Evolutionary conservation across 1,140 invertebrate species (phyloP).

Genomic region (Drosophila baimaii): DNA sequence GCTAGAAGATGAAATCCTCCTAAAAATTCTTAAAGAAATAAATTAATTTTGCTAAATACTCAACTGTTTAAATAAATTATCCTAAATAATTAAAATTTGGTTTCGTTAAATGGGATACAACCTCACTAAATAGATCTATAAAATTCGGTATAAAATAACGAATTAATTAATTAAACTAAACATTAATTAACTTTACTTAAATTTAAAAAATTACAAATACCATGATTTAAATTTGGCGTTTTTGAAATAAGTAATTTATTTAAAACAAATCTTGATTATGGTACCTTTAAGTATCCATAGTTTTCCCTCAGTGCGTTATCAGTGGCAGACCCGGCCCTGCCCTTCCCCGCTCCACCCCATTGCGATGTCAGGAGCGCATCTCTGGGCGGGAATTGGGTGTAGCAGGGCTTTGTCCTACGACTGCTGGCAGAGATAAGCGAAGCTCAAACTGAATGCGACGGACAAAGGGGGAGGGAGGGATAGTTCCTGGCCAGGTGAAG

Average conservation of each 20-base stretch:
- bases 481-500: conserved; percentile 54
- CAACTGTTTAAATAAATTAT: not conserved
- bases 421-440: conserved; percentile 67
- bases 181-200: too few relatives aligned
- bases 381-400: conserved; percentile 39
- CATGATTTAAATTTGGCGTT: too few relatives aligned
- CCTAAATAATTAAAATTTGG: too few relatives aligned
- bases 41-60: not conserved
- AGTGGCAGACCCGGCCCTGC: conserved; percentile 4
- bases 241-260: not conserved
- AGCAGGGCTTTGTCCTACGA: conserved; percentile 52
- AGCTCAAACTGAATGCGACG: conserved; percentile 52
- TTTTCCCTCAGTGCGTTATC: conserved; percentile 15
- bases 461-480: conserved; percentile 31
- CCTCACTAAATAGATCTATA: too few relatives aligned
- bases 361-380: conserved; percentile 43
- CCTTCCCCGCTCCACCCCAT: not conserved
- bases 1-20: not conserved
- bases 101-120: too few relatives aligned
- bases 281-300: too few relatives aligned
- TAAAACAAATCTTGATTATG: not conserved
- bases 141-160: too few relatives aligned
- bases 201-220: too few relatives aligned
- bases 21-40: not conserved
- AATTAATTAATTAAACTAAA: too few relatives aligned